Evolutionary conservation across 92 coral and sea anemone genomes (phyloP), one percentile per base, ranked within the genome.

Genomic region (Porites cylindrica): DNA sequence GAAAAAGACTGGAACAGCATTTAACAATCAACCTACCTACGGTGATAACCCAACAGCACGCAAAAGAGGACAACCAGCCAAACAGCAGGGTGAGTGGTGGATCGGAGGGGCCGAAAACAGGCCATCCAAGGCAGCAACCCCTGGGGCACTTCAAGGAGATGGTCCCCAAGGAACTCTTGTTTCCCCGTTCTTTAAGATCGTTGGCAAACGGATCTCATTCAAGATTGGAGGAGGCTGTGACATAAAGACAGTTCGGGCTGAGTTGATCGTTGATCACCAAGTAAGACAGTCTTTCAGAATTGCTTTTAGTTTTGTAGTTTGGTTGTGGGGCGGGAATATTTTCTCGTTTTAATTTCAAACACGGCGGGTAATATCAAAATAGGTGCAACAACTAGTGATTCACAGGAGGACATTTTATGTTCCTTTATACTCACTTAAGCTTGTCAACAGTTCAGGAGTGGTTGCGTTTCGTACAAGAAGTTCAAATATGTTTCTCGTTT

Each of bases 71-170:
- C 47, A 38, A 38, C 47, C 47, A 3, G 47, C 47, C 47, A 38
- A 38, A 3, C 47, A 38, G 47, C 47, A 4, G 47, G 47, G 47
- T 3, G 72, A 67, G 8, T 67, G 72, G 72, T 67, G 72, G 72
- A 67, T 67, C 29, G 72, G 72, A n/a, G 72, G 72, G 29, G 2
- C 7, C 29, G 72, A 67, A 43, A 23, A 67, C 72, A 67, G 72
- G 29, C 72, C 72, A 2, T 67, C 72, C 72, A 67, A 67, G n/a
- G 9, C 29, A 18, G 29, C 10, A 43, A 18, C 20, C 23, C 38
- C 72, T 21, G 72, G 72, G 3, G 20, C 10, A n/a, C 50, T n/a
- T 8, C 23, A 67, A 50, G 72, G 47, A 38, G 47, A 38, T 38
- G 47, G 47, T 38, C 47, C 47, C 47, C 47, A 38, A 38, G 47